phyloP scores from a whole-genome alignment of 2,113 vertebrate genomes.

The Pholis gunnellus region DNA sequence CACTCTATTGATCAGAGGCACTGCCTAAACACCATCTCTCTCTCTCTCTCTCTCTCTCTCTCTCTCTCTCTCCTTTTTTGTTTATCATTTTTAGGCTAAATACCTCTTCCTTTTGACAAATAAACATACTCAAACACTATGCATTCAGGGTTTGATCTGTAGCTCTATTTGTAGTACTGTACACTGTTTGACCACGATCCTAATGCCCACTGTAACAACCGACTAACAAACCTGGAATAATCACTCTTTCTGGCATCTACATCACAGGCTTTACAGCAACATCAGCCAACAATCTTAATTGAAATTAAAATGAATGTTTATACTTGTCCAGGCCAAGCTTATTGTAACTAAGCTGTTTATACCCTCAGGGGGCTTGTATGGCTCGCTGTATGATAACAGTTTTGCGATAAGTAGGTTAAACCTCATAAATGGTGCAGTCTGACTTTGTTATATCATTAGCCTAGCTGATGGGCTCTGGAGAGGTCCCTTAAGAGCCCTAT shows the following conservation, averaged over 20 bases:
- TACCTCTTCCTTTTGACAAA: background rate
- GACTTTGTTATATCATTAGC: conserved; percentile 49
- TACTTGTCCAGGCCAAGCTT: background rate
- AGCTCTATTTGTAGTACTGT: conserved; percentile 2
- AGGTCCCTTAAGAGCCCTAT: conserved; percentile 31
- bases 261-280: background rate
- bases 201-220: background rate
- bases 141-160: background rate
- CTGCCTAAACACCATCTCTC: background rate
- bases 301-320: background rate
- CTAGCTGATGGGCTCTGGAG: conserved; percentile 17
- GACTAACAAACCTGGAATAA: background rate
- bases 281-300: background rate
- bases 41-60: background rate
- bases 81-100: background rate
- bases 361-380: conserved; percentile 7
- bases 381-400: conserved; percentile 26
- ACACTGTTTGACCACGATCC: background rate
- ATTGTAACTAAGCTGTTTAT: conserved; percentile 23
- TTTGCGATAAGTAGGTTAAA: conserved; percentile 47
- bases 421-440: conserved; percentile 36
- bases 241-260: background rate
- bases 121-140: background rate
- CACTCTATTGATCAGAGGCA: conserved; percentile 37
- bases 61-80: background rate